These are phyloP conservation scores for Caenorhabditis sp. DNA, from an alignment of 2,888 invertebrate species.

Conservation along the genomic window DNA sequence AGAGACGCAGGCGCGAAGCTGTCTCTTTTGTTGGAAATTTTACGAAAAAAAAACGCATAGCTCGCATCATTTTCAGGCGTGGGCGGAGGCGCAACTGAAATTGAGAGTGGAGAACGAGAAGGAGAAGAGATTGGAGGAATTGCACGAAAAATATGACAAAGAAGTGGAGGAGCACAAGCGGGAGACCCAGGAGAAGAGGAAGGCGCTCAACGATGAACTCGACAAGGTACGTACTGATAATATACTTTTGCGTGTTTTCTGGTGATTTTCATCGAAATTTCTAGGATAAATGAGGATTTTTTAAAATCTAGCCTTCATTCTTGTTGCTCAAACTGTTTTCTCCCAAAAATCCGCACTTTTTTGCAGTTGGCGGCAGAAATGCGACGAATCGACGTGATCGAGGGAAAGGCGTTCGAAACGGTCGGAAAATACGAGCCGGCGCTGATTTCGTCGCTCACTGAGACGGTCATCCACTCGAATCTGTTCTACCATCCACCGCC, in stretches of 20 bases:
- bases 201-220: slow-evolving; percentile 59
- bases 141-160: slow-evolving; percentile 61
- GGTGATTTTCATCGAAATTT: background rate
- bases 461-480: slow-evolving; percentile 69
- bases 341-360: too few relatives aligned
- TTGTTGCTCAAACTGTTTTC: too few relatives aligned
- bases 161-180: slow-evolving; percentile 59
- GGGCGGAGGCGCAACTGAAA: slow-evolving; percentile 75
- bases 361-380: slow-evolving; percentile 35
- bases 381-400: slow-evolving; percentile 55
- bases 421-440: slow-evolving; percentile 70
- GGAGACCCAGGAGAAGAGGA: slow-evolving; percentile 55
- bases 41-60: background rate
- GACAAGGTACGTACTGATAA: too few relatives aligned
- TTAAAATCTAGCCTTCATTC: too few relatives aligned
- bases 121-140: slow-evolving; percentile 70
- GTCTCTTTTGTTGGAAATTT: too few relatives aligned
- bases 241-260: too few relatives aligned
- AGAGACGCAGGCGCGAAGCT: too few relatives aligned
- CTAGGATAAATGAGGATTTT: too few relatives aligned
- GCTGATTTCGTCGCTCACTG: slow-evolving; percentile 70
- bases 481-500: slow-evolving; percentile 73
- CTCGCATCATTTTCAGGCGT: slow-evolving; percentile 66
- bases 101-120: slow-evolving; percentile 74
- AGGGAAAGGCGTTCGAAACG: slow-evolving; percentile 57